Base-by-base conservation (phyloP, 2,113 vertebrate genomes). In the Tragulus kanchil region DNA sequence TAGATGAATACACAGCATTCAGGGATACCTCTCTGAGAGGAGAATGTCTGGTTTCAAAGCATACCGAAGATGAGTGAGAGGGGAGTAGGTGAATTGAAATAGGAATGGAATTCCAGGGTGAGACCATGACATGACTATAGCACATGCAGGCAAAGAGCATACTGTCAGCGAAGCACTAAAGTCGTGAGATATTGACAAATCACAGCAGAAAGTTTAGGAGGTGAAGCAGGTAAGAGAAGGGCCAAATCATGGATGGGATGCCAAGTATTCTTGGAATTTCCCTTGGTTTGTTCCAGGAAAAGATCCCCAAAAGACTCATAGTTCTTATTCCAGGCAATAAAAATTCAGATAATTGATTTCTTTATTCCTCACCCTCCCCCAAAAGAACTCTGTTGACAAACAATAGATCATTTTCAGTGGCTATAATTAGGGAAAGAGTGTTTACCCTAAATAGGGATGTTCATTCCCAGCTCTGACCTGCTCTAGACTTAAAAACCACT, bases 221-320 rank as follows among this genome's bases (percentile, higher is more conserved):
- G 36, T 59, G 31, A 93, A 3, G 28, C n/a, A 56, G 50, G 52
- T 45, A 71, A 71, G 16, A 2, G n/a, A 45, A 3, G 15, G n/a
- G 2, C 23, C 26, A 48, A 61, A 21, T 77, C 28, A 36, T 31
- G 19, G 19, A 77, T 85, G 69, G 15, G 56, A 1, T 90, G 19
- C 28, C 67, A 84, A 87, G 15, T 45, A 75, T 75, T 86, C 64
- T 90, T 87, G 75, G 75, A 67, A 81, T 84, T 91, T 71, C 69
- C 45, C 15, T 78, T 54, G 15, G 28, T 82, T 93, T 89, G 28
- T 62, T 95, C 56, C 42, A 54, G 54, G 48, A 85, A 92, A 89
- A 91, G 23, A 61, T 61, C 31, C 50, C 58, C 88, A 9, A 42
- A 48, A 52, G 92, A 82, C 19, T 82, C 52, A 48, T 8, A 85